Percentiles rank a stretch among this genome's conserved stretches.
Evolutionary conservation across 2,797 vertebrate species (phyloP).

Genomic region (Mus spretus): DNA sequence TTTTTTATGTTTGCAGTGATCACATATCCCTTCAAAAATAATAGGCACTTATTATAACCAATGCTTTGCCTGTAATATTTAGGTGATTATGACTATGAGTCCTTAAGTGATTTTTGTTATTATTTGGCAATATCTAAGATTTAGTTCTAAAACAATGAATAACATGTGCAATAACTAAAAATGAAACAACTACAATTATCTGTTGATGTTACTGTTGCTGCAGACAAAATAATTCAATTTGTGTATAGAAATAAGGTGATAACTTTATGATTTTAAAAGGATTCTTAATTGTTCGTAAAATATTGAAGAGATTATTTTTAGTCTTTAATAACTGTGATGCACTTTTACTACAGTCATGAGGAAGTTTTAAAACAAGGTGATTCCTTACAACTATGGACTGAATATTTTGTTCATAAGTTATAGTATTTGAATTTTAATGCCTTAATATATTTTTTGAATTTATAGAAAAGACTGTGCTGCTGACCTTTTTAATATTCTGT

Average conservation of each 20-base stretch:
- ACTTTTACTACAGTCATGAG: constrained; percentile 36
- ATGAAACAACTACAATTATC: background rate
- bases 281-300: constrained; percentile 31
- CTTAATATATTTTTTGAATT: constrained; percentile 78
- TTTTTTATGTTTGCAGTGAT: background rate
- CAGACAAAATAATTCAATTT: constrained; percentile 21
- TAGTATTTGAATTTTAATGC: constrained; percentile 77
- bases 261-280: constrained; percentile 12
- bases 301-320: constrained; percentile 59
- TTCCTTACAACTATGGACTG: constrained; percentile 64
- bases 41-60: background rate
- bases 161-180: constrained; percentile 24
- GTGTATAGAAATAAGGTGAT: constrained; percentile 35
- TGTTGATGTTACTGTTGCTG: background rate
- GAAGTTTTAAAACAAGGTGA: constrained; percentile 41
- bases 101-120: constrained; percentile 41
- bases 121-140: constrained; percentile 51
- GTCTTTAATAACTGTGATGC: constrained; percentile 53
- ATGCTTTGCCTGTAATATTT: constrained; percentile 36
- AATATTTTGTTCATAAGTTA: constrained; percentile 58
- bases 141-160: constrained; percentile 56
- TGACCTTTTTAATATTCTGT: constrained; percentile 86
- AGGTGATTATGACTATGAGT: background rate
- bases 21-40: background rate
- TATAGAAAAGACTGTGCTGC: constrained; percentile 69